Base-by-base conservation (phyloP, 1,140 invertebrate species). In the Whitmania pigra region DNA sequence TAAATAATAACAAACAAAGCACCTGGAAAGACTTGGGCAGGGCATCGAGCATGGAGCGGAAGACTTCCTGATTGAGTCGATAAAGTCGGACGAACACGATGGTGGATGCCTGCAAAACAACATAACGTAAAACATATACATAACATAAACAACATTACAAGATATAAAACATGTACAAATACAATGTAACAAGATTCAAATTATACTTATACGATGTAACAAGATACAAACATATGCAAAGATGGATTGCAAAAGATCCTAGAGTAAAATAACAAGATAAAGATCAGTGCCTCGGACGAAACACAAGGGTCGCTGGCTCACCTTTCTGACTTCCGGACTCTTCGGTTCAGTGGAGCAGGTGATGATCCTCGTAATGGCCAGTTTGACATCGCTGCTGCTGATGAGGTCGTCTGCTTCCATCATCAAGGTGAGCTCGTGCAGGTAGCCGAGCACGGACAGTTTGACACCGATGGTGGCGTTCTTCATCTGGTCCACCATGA, bases 401-500 rank as follows among this genome's bases (percentile, higher is more conserved):
- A 78, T 75, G 71, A 83, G 82, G 69, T 84, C 82, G 40, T 77
- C 75, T 0, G 81, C 77, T 53, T 82, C 81, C 83, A 85, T 84
- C 29, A 77, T 71, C 36, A 75, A 74, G 7, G 81, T 77, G 9
- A 85, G 74, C 13, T 75, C 74, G 71, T 82, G 78, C n/a, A 84
- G 72, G 76, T 81, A 84, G 72, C 80, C 80, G 66, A 85, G 75
- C 73, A 83, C 75, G 9, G 80, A 77, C 49, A 81, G 73, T 75
- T 83, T 83, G 27, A 82, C 80, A 80, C 90, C 90, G 36, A 93
- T 91, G 79, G 90, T 91, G 0, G 88, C 85, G 77, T 91, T 94
- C 2, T 91, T 92, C 18, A 91, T 93, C 80, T 95, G 87, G 83
- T 96, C 93, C 63, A 89, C 88, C 22, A 96, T 83, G 82, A 93